phyloP scores from a whole-genome alignment of 2,797 vertebrate genomes.

The Chiloscyllium punctatum region DNA sequence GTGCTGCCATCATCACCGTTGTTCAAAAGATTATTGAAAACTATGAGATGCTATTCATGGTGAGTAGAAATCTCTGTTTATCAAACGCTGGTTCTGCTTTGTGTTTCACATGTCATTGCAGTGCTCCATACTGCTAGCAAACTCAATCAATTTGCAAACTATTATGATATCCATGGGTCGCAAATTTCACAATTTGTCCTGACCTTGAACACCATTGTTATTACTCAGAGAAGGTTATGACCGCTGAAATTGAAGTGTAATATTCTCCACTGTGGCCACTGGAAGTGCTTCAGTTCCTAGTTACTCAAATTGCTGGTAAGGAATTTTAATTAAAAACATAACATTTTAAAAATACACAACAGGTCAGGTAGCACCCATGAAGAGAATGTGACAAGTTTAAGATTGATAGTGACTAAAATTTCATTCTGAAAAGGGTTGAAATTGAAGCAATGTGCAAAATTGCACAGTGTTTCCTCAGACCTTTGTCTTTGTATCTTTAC shows the following conservation, averaged over 20 bases:
- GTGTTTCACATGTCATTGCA: not conserved
- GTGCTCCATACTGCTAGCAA: not conserved
- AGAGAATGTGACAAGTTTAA: not conserved
- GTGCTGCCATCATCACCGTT: conserved; percentile 79
- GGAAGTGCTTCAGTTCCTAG: not conserved
- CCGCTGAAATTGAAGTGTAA: not conserved
- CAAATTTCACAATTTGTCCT: not conserved
- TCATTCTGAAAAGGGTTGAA: not conserved
- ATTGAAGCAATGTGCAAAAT: not conserved
- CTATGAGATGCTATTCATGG: conserved; percentile 82
- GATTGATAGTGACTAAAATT: not conserved
- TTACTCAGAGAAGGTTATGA: not conserved
- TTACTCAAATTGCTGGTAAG: not conserved
- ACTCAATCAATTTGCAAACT: not conserved
- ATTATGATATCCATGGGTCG: not conserved
- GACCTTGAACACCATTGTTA: not conserved
- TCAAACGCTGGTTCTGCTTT: not conserved
- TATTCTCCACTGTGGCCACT: not conserved
- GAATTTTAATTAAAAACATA: not conserved
- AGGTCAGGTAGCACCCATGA: not conserved
- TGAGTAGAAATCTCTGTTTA: conserved; percentile 52
- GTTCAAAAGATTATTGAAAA: conserved; percentile 86
- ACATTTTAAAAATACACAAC: not conserved
- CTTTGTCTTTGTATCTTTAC: not conserved
- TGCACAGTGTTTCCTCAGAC: not conserved